Evolutionary conservation across 2,797 vertebrate genomes (phyloP).

Genomic region (Mus caroli): DNA sequence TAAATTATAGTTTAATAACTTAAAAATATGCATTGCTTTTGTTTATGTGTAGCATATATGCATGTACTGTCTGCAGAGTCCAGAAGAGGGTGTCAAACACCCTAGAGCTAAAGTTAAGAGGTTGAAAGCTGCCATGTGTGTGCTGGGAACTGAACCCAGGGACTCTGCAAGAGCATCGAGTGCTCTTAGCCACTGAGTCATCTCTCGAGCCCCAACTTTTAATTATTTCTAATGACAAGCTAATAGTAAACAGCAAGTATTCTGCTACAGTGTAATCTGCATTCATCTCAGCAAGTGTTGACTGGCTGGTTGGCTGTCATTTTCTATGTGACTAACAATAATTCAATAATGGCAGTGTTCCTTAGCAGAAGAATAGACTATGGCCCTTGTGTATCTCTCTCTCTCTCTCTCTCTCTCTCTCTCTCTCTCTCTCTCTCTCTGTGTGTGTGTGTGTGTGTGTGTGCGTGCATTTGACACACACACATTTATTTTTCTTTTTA

Average conservation of each 20-base stretch:
- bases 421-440: not conserved
- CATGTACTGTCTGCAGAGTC: not conserved
- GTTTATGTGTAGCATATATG: not conserved
- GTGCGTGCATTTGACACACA: not conserved
- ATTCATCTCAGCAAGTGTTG: not conserved
- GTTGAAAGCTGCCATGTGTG: not conserved
- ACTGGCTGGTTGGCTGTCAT: not conserved
- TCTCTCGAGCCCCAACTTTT: not conserved
- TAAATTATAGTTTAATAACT: constrained; percentile 19
- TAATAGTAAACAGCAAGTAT: not conserved
- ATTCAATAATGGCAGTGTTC: not conserved
- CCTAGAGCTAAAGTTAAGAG: not conserved
- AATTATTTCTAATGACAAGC: not conserved
- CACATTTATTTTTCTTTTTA: not conserved
- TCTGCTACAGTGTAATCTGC: not conserved
- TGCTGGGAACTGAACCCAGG: not conserved
- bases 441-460: no score
- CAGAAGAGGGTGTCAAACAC: not conserved
- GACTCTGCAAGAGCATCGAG: not conserved
- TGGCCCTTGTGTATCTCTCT: not conserved
- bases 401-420: not conserved
- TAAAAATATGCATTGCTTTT: not conserved
- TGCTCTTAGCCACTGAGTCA: not conserved
- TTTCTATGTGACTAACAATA: not conserved
- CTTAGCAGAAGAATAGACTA: not conserved